phyloP scores from a whole-genome alignment of 2,888 invertebrate species.

The Drosophila multiciliata region DNA sequence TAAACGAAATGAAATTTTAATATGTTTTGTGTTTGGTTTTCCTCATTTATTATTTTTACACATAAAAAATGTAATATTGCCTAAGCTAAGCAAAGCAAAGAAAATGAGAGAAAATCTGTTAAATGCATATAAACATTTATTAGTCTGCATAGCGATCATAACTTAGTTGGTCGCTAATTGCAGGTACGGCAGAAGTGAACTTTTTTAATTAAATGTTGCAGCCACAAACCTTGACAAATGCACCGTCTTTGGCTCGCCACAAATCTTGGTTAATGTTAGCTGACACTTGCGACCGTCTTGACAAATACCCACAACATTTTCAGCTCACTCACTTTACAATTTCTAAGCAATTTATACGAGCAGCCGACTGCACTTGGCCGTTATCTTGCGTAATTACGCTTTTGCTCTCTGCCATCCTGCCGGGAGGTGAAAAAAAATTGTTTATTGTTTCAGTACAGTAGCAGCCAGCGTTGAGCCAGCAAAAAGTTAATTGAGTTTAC shows the following conservation, averaged over 20 bases:
- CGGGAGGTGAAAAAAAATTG: conserved; percentile 63
- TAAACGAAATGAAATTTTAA: conserved; percentile 66
- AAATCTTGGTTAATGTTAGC: conserved; percentile 79
- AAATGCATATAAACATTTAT: conserved; percentile 46
- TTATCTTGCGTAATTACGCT: conserved; percentile 76
- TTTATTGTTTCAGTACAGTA: conserved; percentile 66
- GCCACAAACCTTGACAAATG: conserved; percentile 65
- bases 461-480: conserved; percentile 54
- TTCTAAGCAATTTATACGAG: conserved; percentile 76
- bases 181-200: conserved; percentile 54
- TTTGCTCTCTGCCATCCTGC: conserved; percentile 34
- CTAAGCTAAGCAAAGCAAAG: neutral
- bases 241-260: conserved; percentile 63
- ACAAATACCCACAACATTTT: conserved; percentile 67
- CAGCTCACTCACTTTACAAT: conserved; percentile 65
- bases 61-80: conserved; percentile 17
- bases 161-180: conserved; percentile 66
- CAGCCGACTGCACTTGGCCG: conserved; percentile 71
- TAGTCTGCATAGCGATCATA: conserved; percentile 61
- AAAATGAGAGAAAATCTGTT: conserved; percentile 30
- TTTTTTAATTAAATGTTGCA: conserved; percentile 76
- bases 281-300: conserved; percentile 65
- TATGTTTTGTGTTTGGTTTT: conserved; percentile 45
- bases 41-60: conserved; percentile 41
- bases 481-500: conserved; percentile 81